Percentiles rank a stretch among this genome's conserved stretches.
These are phyloP conservation scores for Amphiprion clarkii DNA, from an alignment of 2,797 vertebrate genomes.

Conservation along the genomic window DNA sequence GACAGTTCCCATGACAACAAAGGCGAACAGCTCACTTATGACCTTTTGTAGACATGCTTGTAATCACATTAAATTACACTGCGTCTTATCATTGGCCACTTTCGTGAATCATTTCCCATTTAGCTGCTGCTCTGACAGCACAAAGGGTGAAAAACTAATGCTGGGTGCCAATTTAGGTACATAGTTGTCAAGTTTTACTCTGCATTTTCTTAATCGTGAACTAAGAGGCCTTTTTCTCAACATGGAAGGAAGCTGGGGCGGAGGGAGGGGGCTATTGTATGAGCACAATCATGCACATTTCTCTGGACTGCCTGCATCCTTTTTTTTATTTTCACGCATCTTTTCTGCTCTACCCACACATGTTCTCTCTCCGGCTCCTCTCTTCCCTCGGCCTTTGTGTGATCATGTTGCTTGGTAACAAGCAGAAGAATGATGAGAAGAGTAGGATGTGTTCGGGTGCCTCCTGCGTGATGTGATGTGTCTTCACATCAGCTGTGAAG, in stretches of 20 bases:
- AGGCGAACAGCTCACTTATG: constrained; percentile 66
- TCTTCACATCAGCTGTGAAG: constrained; percentile 68
- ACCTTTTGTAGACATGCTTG: constrained; percentile 68
- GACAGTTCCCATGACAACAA: constrained; percentile 75
- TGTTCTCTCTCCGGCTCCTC: constrained; percentile 66
- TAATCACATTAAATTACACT: constrained; percentile 71
- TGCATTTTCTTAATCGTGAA: background rate
- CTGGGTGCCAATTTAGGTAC: background rate
- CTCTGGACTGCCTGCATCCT: constrained; percentile 55
- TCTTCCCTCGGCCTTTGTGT: constrained; percentile 69
- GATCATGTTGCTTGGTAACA: constrained; percentile 85
- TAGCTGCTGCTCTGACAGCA: constrained; percentile 13
- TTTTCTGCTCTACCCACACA: constrained; percentile 79
- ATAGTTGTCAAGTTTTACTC: background rate
- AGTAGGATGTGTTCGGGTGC: constrained; percentile 69
- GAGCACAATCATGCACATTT: constrained; percentile 43
- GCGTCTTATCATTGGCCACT: constrained; percentile 55
- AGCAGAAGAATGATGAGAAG: constrained; percentile 76
- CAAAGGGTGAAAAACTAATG: background rate
- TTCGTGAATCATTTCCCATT: constrained; percentile 60
- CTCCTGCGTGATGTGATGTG: constrained; percentile 64
- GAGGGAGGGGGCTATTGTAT: constrained; percentile 4
- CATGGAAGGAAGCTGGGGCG: constrained; percentile 1
- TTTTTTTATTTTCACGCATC: constrained; percentile 68
- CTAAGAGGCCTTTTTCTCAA: background rate